Base-by-base conservation (phyloP, 2,888 invertebrate species). In the Temnothorax rugatulus region DNA sequence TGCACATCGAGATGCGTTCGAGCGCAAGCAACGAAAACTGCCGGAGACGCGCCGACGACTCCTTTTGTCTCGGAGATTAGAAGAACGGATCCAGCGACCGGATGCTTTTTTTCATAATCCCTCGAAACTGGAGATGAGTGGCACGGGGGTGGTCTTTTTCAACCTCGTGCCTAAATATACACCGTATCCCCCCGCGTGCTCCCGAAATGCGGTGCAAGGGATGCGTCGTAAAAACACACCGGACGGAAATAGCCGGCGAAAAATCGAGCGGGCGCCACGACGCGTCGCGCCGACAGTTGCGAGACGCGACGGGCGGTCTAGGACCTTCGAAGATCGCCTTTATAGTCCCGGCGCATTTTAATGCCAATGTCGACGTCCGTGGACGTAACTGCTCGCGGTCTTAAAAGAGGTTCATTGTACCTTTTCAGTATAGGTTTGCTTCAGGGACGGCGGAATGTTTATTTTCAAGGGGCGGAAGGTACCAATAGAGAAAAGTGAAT, bases 201-300 rank as follows among this genome's bases (percentile, higher is more conserved):
- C 13, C 59, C 64, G 54, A 61, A 84, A 79, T 71, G 64, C 76
- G 66, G 52, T 64, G 75, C 82, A 86, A 71, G 89, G 91, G 91
- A 47, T 63, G 87, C 66, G 85, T 84, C 86, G 84, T 86, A 87
- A 90, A 90, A 91, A 88, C 87, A 88, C 87, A 91, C 82, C 66
- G 69, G 83, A 86, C 88, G 82, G 81, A 89, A 91, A 91, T 90
- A 91, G 87, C 87, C 82, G 68, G 69, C 71, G 69, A 76, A 75
- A 77, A 74, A 84, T 77, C 71, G 69, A 79, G 82, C 77, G 61
- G 69, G 64, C 63, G 79, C 79, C 74, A 59, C 61, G 44, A 44
- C 44, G 61, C 59, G 50, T 11, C 68, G 50, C 29, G 63, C 29
- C 66, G 66, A 41, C 77, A 68, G 68, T 25, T 44, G n/a, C 64